Conservation (phyloP, 1,140 invertebrate species). For the Spodoptera frugiperda region DNA sequence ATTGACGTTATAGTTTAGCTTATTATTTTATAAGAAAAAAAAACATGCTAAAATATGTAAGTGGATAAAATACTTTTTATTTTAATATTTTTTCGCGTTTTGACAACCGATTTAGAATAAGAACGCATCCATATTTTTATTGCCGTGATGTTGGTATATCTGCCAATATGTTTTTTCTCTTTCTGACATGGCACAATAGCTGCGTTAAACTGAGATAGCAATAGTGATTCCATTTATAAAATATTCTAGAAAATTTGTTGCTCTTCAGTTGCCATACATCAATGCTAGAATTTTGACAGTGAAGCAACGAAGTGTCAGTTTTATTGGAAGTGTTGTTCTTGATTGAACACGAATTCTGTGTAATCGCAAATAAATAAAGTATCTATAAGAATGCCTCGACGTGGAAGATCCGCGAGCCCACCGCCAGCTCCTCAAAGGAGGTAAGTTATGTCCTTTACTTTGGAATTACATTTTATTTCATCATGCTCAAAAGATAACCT, state of each 20-base stretch:
- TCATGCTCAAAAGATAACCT: slow-evolving; percentile 61
- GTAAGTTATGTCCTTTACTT: slow-evolving; percentile 72
- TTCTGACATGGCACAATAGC: not conserved
- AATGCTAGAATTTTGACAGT: slow-evolving; percentile 43
- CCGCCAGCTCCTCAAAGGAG: slow-evolving; percentile 87
- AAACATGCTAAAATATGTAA: too few relatives aligned
- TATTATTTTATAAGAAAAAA: too few relatives aligned
- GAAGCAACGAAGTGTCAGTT: slow-evolving; percentile 40
- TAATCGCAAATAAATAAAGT: slow-evolving; percentile 31
- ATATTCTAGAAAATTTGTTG: slow-evolving; percentile 64
- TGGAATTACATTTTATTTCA: slow-evolving; percentile 42
- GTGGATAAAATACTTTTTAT: not conserved
- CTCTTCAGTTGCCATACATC: slow-evolving; percentile 42
- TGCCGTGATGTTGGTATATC: not conserved
- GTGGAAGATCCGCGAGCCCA: slow-evolving; percentile 90
- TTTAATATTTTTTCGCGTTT: not conserved
- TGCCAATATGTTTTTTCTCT: not conserved
- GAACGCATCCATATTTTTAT: slow-evolving; percentile 17
- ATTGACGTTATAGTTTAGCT: too few relatives aligned
- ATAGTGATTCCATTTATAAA: slow-evolving; percentile 66
- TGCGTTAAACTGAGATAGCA: slow-evolving; percentile 47
- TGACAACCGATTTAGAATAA: slow-evolving; percentile 8
- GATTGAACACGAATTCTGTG: slow-evolving; percentile 9
- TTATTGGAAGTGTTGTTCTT: slow-evolving; percentile 43
- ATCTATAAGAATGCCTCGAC: slow-evolving; percentile 89